Percentiles rank a stretch among this genome's conserved stretches.
phyloP scores from a whole-genome alignment of 2,888 invertebrate species.

The Spodoptera exigua region DNA sequence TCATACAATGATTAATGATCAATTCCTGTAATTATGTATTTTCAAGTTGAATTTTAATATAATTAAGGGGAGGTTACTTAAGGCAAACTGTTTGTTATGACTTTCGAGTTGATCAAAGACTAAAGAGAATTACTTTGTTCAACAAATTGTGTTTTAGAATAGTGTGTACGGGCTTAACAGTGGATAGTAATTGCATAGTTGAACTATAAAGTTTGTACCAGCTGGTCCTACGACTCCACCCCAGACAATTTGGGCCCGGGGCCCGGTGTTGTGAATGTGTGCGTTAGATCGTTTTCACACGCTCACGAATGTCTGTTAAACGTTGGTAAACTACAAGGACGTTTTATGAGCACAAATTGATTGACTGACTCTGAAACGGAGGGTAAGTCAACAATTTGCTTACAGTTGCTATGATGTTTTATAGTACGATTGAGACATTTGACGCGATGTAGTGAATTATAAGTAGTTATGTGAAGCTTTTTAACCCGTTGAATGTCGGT shows the following conservation, averaged over 20 bases:
- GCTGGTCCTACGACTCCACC: constrained; percentile 41
- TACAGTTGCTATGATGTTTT: too few species aligned
- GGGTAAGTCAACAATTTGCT: constrained; percentile 20
- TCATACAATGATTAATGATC: constrained; percentile 29
- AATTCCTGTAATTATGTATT: constrained; percentile 21
- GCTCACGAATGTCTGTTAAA: constrained; percentile 34
- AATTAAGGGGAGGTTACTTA: constrained; percentile 6
- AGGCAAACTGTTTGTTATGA: constrained; percentile 10
- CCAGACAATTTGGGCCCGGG: constrained; percentile 38
- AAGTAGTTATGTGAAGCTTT: too few species aligned
- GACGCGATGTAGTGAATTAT: too few species aligned
- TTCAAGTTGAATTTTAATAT: constrained; percentile 21
- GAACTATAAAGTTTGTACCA: constrained; percentile 50
- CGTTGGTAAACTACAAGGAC: constrained; percentile 17
- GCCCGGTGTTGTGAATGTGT: constrained; percentile 11
- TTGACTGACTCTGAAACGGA: constrained; percentile 36
- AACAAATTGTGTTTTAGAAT: constrained; percentile 27
- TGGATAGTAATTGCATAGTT: constrained; percentile 54
- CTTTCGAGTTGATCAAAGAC: constrained; percentile 27
- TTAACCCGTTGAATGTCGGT: too few species aligned
- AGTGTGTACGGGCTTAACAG: constrained; percentile 38
- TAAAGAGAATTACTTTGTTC: constrained; percentile 33
- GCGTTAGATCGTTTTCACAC: constrained; percentile 46
- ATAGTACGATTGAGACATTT: too few species aligned
- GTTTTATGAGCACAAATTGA: constrained; percentile 43